phyloP scores from a whole-genome alignment of 2,113 vertebrate species.

The Rhineura floridana region DNA sequence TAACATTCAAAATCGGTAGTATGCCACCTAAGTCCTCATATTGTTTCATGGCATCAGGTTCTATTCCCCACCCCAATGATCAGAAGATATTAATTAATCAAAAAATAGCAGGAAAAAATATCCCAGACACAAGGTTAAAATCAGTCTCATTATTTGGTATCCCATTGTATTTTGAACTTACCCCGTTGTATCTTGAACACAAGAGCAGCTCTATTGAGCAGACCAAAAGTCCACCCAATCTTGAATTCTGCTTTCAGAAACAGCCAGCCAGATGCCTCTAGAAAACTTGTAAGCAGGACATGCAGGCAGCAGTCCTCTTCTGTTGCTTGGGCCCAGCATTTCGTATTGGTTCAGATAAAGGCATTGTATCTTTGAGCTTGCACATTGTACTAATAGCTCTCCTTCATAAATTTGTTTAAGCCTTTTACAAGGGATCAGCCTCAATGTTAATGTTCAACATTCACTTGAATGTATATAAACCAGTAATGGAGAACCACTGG shows the following conservation, averaged over 20 bases:
- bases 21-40: too few species aligned
- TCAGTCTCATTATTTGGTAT: neutral
- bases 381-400: too few species aligned
- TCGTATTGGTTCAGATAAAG: neutral
- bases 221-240: neutral
- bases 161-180: too few species aligned
- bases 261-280: neutral
- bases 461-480: too few species aligned
- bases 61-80: conserved; percentile 13
- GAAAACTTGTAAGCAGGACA: too few species aligned
- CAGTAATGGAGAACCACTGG: too few species aligned
- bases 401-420: too few species aligned
- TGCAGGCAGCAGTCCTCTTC: too few species aligned
- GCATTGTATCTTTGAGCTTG: too few species aligned
- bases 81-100: neutral
- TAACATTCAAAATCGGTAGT: neutral
- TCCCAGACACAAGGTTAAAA: neutral
- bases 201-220: neutral
- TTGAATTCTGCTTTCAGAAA: neutral
- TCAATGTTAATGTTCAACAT: too few species aligned
- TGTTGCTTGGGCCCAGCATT: neutral
- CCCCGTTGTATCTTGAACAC: too few species aligned
- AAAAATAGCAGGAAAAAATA: neutral
- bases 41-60: accelerated
- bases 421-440: too few species aligned